Evolutionary conservation across 2,888 invertebrate species (phyloP).

Genomic region (Dorcus hopei): DNA sequence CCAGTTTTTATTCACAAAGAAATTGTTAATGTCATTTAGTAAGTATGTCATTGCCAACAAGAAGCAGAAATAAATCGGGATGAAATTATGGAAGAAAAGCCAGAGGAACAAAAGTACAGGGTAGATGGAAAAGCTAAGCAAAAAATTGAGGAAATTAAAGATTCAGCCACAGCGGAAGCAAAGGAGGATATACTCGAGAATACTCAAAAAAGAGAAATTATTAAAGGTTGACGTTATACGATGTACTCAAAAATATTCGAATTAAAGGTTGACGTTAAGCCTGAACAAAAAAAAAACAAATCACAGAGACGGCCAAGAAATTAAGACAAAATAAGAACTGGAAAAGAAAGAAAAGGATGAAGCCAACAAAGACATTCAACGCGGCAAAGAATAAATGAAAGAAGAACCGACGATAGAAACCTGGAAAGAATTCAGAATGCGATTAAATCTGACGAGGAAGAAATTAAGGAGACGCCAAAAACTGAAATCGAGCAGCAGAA

Average conservation of each 20-base stretch:
- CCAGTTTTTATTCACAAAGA: too few species aligned
- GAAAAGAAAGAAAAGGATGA: background rate
- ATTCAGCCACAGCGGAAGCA: background rate
- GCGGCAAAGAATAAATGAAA: background rate
- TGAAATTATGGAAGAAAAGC: too few species aligned
- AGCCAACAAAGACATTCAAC: too few species aligned
- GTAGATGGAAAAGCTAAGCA: too few species aligned
- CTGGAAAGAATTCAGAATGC: background rate
- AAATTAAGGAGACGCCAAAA: background rate
- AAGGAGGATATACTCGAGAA: constrained; percentile 32
- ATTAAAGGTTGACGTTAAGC: constrained; percentile 29
- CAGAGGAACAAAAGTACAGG: too few species aligned
- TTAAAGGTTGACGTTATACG: too few species aligned
- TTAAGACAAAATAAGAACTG: constrained; percentile 40
- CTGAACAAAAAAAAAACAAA: constrained; percentile 23
- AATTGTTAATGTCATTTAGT: too few species aligned
- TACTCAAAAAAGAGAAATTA: constrained; percentile 43
- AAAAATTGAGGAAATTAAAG: constrained; percentile 10
- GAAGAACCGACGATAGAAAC: background rate
- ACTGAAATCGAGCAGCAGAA: too few species aligned
- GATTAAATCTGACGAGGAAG: background rate
- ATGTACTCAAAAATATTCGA: too few species aligned
- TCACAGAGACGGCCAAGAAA: constrained; percentile 19
- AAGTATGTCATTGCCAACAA: background rate
- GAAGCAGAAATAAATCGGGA: background rate